Base-by-base conservation (phyloP, 2,113 vertebrate genomes). In the Hemiprocne comata region DNA sequence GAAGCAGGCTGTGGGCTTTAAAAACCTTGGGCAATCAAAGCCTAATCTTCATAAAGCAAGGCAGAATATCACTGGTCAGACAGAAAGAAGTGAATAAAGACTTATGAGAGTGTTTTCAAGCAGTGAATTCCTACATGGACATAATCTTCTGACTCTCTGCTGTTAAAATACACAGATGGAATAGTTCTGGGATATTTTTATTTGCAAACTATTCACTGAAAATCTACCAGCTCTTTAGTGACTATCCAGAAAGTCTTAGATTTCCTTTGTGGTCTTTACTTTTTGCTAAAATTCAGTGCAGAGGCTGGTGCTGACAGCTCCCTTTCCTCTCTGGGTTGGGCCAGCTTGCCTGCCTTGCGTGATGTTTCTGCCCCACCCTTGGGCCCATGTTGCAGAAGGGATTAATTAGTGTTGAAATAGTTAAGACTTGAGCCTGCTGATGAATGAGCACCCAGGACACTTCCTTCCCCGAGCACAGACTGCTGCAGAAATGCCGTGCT, bases 251-350 rank as follows among this genome's bases (percentile, higher is more conserved):
- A 82, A 31, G 25, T 24, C 62, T 75, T 14, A 10, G 26, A 18
- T 74, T 70, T 57, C 21, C n/a, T 1, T 11, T 38, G 31, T 24
- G 34, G 8, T 25, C 24, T 17, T 73, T 62, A 10, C 11, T 2
- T 33, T 6, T 67, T 26, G 64, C 46, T 55, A 14, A 51, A 13
- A 24, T 48, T 70, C 20, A 17, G 53, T 2, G 26, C 2, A 42
- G 0, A 6, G 73, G 61, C 20, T 33, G 66, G 33, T 2, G 11
- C 58, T 0, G 3, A 13, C 0, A 3, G 7, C 31, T 86, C 38
- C 25, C 19, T 77, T 13, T 71, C 83, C 75, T 77, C 60, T 34
- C 58, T 0, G 4, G 23, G 25, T 3, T 66, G 61, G 14, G 72
- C 58, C 4, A 5, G 3, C 15, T 82, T 31, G 79, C 28, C 19